Percentiles rank a stretch among this genome's conserved stretches.
These are phyloP conservation scores for Caerostris extrusa DNA, from an alignment of 1,140 invertebrate species.

Conservation along the genomic window DNA sequence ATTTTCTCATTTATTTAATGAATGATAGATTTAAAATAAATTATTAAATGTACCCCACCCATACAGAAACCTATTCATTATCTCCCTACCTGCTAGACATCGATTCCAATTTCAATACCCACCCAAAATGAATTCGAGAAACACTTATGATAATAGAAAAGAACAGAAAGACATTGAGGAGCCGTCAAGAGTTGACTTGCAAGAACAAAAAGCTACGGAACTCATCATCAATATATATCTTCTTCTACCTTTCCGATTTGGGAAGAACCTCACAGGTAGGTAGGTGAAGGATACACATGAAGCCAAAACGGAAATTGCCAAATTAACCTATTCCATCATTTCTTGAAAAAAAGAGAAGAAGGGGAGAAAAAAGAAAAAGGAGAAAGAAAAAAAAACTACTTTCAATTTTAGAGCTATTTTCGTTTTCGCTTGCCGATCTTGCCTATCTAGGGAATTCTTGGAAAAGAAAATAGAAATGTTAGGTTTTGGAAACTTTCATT, in stretches of 20 bases:
- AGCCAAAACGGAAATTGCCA: conserved; percentile 62
- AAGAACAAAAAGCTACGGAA: background rate
- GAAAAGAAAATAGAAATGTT: conserved; percentile 7
- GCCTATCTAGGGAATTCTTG: background rate
- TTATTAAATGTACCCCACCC: too few species aligned
- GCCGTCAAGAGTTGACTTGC: background rate
- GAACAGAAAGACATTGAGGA: background rate
- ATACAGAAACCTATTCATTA: too few species aligned
- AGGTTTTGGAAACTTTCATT: background rate
- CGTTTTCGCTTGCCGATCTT: conserved; percentile 22
- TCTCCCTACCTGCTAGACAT: background rate
- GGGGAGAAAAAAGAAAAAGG: too few species aligned
- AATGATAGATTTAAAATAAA: too few species aligned
- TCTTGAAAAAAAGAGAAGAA: background rate
- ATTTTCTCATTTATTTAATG: too few species aligned
- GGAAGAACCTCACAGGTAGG: background rate
- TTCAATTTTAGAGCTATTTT: conserved; percentile 65
- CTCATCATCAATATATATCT: conserved; percentile 4
- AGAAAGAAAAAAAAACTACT: conserved; percentile 31
- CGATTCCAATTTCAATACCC: background rate
- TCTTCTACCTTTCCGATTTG: background rate
- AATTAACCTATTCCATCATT: conserved; percentile 41
- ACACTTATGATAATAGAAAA: conserved; percentile 3
- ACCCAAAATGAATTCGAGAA: background rate
- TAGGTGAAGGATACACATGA: background rate